These are phyloP conservation scores for Urocitellus parryii DNA, from an alignment of 2,113 vertebrate species.

Conservation along the genomic window DNA sequence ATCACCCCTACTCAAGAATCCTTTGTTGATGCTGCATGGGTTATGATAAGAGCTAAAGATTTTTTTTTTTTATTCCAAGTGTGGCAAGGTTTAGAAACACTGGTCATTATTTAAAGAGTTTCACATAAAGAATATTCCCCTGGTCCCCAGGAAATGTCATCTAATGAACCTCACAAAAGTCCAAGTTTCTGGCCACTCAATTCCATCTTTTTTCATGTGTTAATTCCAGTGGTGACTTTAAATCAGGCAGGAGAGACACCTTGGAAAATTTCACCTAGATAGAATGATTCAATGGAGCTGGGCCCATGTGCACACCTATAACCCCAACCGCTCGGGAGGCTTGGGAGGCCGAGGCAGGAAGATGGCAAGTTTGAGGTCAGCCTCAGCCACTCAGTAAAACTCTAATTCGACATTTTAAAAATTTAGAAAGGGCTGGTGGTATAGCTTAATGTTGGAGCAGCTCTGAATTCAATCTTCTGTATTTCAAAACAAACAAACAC, in stretches of 20 bases:
- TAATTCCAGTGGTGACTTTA: not conserved
- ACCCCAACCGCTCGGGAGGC: not conserved
- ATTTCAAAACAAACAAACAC: too few relatives aligned
- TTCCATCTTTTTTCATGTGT: not conserved
- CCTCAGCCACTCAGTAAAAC: too few relatives aligned
- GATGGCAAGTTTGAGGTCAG: too few relatives aligned
- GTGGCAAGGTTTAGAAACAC: not conserved
- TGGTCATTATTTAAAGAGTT: not conserved
- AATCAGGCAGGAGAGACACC: slow-evolving; percentile 26
- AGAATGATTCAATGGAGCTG: not conserved
- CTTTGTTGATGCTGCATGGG: too few relatives aligned
- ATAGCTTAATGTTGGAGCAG: too few relatives aligned
- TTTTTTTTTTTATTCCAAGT: not conserved
- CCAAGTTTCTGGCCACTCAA: slow-evolving; percentile 44
- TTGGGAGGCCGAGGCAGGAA: not conserved
- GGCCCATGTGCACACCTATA: not conserved
- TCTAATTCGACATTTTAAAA: too few relatives aligned
- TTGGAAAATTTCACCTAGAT: slow-evolving; percentile 63
- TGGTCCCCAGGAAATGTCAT: not conserved
- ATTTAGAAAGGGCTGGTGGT: too few relatives aligned
- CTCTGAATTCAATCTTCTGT: too few relatives aligned
- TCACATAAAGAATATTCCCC: not conserved
- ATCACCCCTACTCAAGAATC: too few relatives aligned
- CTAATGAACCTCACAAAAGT: slow-evolving; percentile 67
- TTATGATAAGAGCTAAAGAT: too few relatives aligned